Evolutionary conservation across 35 echinoderm and acorn worm species (phyloP).

Genomic region (Patiria miniata): DNA sequence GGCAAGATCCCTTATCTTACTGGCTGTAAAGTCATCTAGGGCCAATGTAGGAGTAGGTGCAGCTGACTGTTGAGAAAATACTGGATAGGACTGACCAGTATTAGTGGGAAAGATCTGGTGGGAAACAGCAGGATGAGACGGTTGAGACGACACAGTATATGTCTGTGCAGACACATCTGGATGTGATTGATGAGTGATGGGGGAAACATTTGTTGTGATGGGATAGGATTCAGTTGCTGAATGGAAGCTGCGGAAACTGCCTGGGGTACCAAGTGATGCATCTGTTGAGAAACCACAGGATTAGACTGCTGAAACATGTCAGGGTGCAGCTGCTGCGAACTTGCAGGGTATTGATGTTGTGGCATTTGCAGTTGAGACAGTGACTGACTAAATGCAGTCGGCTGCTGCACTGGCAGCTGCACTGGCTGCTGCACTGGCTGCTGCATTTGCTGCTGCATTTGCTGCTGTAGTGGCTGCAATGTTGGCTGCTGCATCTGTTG

Average conservation of each 20-base stretch:
- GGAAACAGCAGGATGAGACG: background rate
- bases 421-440: too few relatives aligned
- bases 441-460: too few relatives aligned
- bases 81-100: background rate
- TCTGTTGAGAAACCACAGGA: background rate
- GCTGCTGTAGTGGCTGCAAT: background rate
- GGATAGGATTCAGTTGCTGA: background rate
- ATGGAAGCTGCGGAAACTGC: background rate
- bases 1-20: background rate
- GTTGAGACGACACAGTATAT: background rate
- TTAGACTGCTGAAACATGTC: background rate
- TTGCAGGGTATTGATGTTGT: background rate
- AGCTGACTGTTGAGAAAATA: background rate
- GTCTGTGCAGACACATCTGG: background rate
- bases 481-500: too few relatives aligned
- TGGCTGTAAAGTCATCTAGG: background rate
- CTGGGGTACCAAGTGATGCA: background rate
- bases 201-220: background rate
- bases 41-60: background rate
- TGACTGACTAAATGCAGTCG: background rate
- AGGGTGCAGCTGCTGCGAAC: background rate
- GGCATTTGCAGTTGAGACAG: background rate
- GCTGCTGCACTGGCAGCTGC: background rate
- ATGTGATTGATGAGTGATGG: background rate
- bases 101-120: background rate